Base-by-base conservation (phyloP, 1,140 invertebrate genomes). In the Kradibia gibbosae region DNA sequence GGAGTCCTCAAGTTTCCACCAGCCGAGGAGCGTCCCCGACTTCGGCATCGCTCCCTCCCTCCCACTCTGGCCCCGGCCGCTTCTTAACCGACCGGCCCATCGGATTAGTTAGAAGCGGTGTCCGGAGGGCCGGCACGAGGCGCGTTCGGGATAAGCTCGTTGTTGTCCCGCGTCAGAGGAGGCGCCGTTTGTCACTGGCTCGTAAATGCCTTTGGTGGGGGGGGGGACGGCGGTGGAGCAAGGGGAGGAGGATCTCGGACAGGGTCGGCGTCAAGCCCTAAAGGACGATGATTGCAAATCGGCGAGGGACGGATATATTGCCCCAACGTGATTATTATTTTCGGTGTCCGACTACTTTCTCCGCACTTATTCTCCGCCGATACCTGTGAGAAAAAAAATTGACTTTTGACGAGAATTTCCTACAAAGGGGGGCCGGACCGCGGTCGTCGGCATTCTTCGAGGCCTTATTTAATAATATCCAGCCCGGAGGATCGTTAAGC, bases 321-420 rank as follows among this genome's bases (percentile, higher is more conserved):
- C 31, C 8, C 28, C 3, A 65, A 20, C 15, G 8, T 11, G 31
- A 36, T 65, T 36, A 65, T 65, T 65, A 65, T 62, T 42, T 39
- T 62, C 15, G 20, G 73, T 25, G 20, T 22, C 10, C 20, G 7
- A 42, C 7, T 31, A 78, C 83, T 83, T 83, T 70, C 71, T 84
- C 79, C 28, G 13, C 25, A 34, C 7, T 84, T 53, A 84, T 84
- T 78, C 25, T 82, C 17, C 55, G 62, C 73, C 67, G 70, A 79
- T 83, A 77, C 57, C 42, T 53, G 65, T 82, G 83, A 79, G 82
- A 84, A 84, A 73, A 77, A 71, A 75, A 84, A 45, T 67, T 70
- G n/a, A 74, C 31, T 76, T 65, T 70, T 22, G 53, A 31, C 50
- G 82, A 42, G 73, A 83, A 50, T 76, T 73, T 55, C 48, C 62